Base-by-base conservation (phyloP, 2,113 vertebrate species). In the Todiramphus saurophagus region DNA sequence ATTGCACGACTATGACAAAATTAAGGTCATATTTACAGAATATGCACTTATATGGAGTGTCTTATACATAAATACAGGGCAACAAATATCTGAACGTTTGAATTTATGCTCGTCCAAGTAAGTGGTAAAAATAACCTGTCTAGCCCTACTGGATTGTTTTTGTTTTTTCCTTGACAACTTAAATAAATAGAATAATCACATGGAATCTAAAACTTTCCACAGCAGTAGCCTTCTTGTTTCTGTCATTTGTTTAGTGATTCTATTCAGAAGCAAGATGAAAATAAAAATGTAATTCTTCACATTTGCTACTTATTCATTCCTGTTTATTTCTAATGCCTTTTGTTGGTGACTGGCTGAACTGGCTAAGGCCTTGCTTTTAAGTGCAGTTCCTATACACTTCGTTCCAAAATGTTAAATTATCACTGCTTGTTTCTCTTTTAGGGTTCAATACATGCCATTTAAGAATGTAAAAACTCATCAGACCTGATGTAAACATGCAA, bases 401-500 rank as follows among this genome's bases (percentile, higher is more conserved):
- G n/a, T 73, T 91, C 19, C 75, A 83, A 94, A 94, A 63, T 41
- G 48, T 74, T 63, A 91, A 89, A 58, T 92, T 81, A 80, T 68
- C 58, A 76, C 89, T 66, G 62, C 43, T 89, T 93, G 55, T 31
- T 48, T 93, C 88, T 62, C 74, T 95, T 96, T 92, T 87, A 63
- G 62, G 63, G 60, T 70, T 91, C 51, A 53, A 67, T 78, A 60
- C 27, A 33, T 46, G 35, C 48, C 92, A 94, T 79, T 94, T 85
- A 96, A 88, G 81, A 94, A 53, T 93, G 44, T 82, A 96, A 97
- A 78, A 73, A 84, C 20, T 39, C 39, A 51, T 33, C 35, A 75
- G 63, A 89, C 67, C 56, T 23, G 41, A 55, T 81, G 33, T 67
- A 94, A 96, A 75, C 79, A 92, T 17, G 10, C 13, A 90, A 55